Base-by-base conservation (phyloP, 1,140 invertebrate genomes). In the Calycopis cecrops region DNA sequence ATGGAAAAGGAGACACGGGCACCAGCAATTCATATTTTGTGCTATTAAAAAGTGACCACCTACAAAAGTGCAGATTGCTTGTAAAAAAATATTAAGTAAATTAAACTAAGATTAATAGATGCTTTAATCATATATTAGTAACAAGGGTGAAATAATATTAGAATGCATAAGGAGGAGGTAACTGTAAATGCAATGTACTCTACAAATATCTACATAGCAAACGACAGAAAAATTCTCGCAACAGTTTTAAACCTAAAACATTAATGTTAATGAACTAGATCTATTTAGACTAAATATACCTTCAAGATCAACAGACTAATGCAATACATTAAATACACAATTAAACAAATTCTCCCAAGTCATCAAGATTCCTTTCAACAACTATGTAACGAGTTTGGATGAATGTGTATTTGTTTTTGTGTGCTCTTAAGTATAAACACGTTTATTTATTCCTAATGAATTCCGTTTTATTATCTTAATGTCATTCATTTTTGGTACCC, bases 181-280 rank as follows among this genome's bases (percentile, higher is more conserved):
- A 59, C 50, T 63, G 76, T 74, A 76, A 76, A 79, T 77, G 73
- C 74, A 76, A 76, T 79, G 71, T 70, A 70, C 67, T 73, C 62
- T 63, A 63, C 63, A 52, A n/a, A 53, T 42, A 50, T 35, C 48
- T 35, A 60, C 55, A 48, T 60, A 58, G 60, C 62, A 49, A n/a
- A 52, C 18, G 40, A 54, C 54, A 63, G 42, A 60, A 55, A 56
- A 48, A 48, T 63, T 62, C 63, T 65, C 65, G 60, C 67, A 68
- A 65, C 35, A 12, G 60, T 63, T 59, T 56, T 56, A 48, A 52
- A 48, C 16, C 34, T 35, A 35, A 47, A 16, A 9, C 16, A 14
- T 10, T 14, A 7, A 38, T 18, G 9, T 6, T 52, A 11, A 52
- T 14, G 4, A n/a, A 12, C 38, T 40, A 28, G 38, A 40, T n/a